A percentile compares a stretch with the other conserved stretches of the same genome.
Conservation (phyloP, 2,888 invertebrate genomes). For the Rhagium mordax region DNA sequence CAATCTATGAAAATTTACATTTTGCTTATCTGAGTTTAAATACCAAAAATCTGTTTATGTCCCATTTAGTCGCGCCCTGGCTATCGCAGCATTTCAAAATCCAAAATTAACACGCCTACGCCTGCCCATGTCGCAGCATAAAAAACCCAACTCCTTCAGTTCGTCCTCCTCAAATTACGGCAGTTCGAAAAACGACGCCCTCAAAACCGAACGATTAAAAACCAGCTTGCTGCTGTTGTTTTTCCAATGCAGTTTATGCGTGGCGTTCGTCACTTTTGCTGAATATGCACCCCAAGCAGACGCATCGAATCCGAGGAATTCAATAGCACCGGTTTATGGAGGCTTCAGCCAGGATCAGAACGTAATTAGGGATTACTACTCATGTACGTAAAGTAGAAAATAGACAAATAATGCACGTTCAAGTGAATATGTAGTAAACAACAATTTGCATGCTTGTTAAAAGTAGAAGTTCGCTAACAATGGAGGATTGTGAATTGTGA, state of each 20-base stretch:
- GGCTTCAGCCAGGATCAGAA: conserved; percentile 53
- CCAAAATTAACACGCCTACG: neutral
- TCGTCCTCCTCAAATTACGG: neutral
- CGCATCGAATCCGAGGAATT: conserved; percentile 67
- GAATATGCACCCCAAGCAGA: conserved; percentile 70
- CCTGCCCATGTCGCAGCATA: neutral
- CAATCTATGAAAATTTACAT: conserved; percentile 7
- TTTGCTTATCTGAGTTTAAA: conserved; percentile 7
- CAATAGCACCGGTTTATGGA: conserved; percentile 60
- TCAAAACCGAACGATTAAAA: conserved; percentile 41
- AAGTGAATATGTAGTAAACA: neutral
- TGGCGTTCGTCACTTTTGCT: conserved; percentile 64
- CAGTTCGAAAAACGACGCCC: neutral
- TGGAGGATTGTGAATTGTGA: neutral
- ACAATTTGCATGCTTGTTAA: neutral
- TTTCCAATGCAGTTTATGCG: conserved; percentile 26
- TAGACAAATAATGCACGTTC: neutral
- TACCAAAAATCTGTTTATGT: conserved; percentile 2
- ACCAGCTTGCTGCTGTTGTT: conserved; percentile 59
- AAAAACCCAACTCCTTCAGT: conserved; percentile 7
- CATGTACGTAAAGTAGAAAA: conserved; percentile 20
- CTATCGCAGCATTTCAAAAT: no score
- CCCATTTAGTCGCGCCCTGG: conserved; percentile 8
- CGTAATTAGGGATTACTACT: conserved; percentile 34
- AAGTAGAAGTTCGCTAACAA: neutral